Conservation (phyloP, 2,888 invertebrate species). For the Sesia bembeciformis region DNA sequence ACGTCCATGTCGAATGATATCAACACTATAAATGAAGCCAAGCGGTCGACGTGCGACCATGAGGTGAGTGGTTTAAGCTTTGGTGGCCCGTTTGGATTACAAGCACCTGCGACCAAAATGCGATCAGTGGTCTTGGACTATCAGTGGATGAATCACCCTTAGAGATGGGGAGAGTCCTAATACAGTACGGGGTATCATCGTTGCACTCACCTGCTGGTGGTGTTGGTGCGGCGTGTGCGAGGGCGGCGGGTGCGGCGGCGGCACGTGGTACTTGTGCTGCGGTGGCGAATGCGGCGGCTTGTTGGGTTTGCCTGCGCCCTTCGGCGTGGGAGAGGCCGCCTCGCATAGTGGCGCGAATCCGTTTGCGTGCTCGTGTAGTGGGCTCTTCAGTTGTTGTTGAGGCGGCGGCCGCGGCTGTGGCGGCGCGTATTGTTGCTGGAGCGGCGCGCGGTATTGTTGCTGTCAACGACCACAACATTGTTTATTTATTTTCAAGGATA, state of each 20-base stretch:
- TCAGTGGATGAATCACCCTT: no score
- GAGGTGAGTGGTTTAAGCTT: no score
- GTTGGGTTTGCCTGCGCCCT: constrained; percentile 44
- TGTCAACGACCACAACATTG: constrained; percentile 12
- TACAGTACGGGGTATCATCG: no score
- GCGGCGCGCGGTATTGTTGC: constrained; percentile 62
- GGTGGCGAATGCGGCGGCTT: constrained; percentile 66
- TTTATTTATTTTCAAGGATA: no score
- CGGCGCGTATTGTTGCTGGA: constrained; percentile 64
- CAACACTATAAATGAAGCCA: no score
- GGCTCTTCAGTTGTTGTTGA: constrained; percentile 74
- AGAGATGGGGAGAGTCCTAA: no score
- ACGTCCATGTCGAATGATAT: no score
- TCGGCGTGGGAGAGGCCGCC: constrained; percentile 70
- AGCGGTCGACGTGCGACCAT: no score
- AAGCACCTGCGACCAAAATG: no score
- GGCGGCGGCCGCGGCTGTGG: constrained; percentile 45
- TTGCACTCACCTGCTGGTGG: constrained; percentile 32
- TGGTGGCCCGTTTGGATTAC: no score
- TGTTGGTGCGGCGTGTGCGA: constrained; percentile 47
- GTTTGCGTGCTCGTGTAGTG: constrained; percentile 67
- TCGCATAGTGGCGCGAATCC: constrained; percentile 77
- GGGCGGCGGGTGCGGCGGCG: constrained; percentile 48
- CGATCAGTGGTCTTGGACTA: no score
- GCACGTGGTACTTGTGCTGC: constrained; percentile 66